Evolutionary conservation across 2,797 vertebrate genomes (phyloP), one percentile per base, ranked within the genome.

Genomic region (Clarias pachynema): DNA sequence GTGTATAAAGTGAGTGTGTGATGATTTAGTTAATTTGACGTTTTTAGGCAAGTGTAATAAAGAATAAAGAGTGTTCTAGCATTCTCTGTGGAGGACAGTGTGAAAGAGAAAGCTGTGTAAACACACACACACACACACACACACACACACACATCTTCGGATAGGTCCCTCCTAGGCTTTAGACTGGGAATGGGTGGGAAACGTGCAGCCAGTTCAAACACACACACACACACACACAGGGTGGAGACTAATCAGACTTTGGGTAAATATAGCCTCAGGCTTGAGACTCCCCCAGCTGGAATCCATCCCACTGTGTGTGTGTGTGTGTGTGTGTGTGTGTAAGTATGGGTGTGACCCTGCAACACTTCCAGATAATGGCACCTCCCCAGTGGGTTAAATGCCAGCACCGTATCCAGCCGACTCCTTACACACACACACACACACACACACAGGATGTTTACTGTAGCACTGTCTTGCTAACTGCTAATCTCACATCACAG

Each of bases 211-310:
- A 72, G 37, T 49, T 72, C 69, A 72, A 72, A 75, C 44, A 44
- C 40, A 44, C 40, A 29, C 62, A 68, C 24, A 86, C 77, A 86
- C 82, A 87, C 63, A 77, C 31, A 65, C 16, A 20, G 68, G 86
- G 83, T 69, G 69, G 29, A 87, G 82, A 83, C 40, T 70, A 84
- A 84, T 65, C 34, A 63, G 53, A 60, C 81, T 63, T 84, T 88
- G 73, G 18, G 86, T 78, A 89, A 89, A 90, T 65, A 88, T 73
- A 2, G 6, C 84, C 70, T 81, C 68, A 85, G 66, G 85, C 79
- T 57, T 86, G 84, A 75, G 86, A 85, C 70, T 81, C 83, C 79
- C 84, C 79, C 88, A 90, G 80, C 85, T 85, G 86, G 80, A 81
- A 69, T 70, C 24, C 56, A 20, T 34, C 20, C 31, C 5, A 40